Base-by-base conservation (phyloP, 2,797 vertebrate species). In the Agapornis canus region DNA sequence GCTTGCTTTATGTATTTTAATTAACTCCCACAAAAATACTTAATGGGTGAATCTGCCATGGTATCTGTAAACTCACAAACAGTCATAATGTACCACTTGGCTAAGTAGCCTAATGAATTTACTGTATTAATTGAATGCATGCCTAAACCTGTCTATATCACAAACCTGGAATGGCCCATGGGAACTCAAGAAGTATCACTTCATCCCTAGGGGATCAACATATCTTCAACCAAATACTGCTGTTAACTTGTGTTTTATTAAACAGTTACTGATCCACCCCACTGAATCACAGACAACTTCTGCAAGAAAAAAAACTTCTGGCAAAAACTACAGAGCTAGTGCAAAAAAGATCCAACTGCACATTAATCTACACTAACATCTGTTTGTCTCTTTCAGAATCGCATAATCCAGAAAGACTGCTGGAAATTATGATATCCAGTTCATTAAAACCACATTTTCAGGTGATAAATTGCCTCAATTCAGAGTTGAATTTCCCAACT, bases 371-470 rank as follows among this genome's bases (percentile, higher is more conserved):
- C 22, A 89, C 40, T 49, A 86, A 65, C 85, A 94, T 82, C 81
- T 89, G 47, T 64, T 94, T 91, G 54, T 22, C 70, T 48, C 63
- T 84, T 82, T 89, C 63, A 31, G 76, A 88, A 69, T 0, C 0
- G 23, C 21, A 39, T 52, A 81, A 94, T 77, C 66, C 94, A 95
- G 85, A 69, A 95, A 84, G 68, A 91, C n/a, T 72, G 73, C 68
- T 92, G 90, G 69, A 94, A 96, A 96, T 42, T 5, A 73, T 80
- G 39, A 68, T 73, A 89, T 45, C 87, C 83, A 90, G 86, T 80
- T 94, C 90, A 84, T 95, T 95, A 94, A 94, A 95, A 93, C 32
- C 71, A 48, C 88, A 95, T 96, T 96, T 97, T 80, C 88, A 77
- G 78, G 77, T 71, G 92, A 96, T 47, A 96, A 95, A 94, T 75